Evolutionary conservation across 2,888 invertebrate species (phyloP).

Genomic region (Chrysolina americana): DNA sequence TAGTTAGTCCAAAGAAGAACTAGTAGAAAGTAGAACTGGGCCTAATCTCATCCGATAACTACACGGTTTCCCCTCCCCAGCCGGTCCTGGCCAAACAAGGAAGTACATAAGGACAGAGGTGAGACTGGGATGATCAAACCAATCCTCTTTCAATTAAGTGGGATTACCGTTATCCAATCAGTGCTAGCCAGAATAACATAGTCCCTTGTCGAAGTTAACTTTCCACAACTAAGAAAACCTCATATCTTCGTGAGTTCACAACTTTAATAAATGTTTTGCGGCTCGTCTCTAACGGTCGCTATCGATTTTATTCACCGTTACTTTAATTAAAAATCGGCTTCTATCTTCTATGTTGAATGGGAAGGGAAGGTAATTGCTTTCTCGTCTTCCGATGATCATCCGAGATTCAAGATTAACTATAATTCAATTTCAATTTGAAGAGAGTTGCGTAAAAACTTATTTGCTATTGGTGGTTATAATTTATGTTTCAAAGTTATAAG

Average conservation of each 20-base stretch:
- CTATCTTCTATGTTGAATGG: slow-evolving; percentile 6
- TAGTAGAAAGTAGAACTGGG: no score
- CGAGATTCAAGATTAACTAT: not conserved
- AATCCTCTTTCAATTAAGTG: slow-evolving; percentile 69
- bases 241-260: slow-evolving; percentile 31
- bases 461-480: no score
- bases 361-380: slow-evolving; percentile 26
- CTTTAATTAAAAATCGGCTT: slow-evolving; percentile 37
- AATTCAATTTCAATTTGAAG: no score
- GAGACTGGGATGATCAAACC: slow-evolving; percentile 65
- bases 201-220: slow-evolving; percentile 62
- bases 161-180: slow-evolving; percentile 69
- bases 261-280: slow-evolving; percentile 48
- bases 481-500: no score
- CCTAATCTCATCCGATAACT: no score
- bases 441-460: no score
- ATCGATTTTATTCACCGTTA: slow-evolving; percentile 35
- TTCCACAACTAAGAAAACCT: slow-evolving; percentile 43
- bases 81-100: slow-evolving; percentile 36
- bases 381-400: not conserved
- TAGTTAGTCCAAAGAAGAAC: no score
- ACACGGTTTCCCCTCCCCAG: not conserved
- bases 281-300: slow-evolving; percentile 16
- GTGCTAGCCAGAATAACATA: slow-evolving; percentile 60
- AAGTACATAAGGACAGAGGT: slow-evolving; percentile 57